phyloP scores from a whole-genome alignment of 2,888 invertebrate species.

The Tenodera sinensis region DNA sequence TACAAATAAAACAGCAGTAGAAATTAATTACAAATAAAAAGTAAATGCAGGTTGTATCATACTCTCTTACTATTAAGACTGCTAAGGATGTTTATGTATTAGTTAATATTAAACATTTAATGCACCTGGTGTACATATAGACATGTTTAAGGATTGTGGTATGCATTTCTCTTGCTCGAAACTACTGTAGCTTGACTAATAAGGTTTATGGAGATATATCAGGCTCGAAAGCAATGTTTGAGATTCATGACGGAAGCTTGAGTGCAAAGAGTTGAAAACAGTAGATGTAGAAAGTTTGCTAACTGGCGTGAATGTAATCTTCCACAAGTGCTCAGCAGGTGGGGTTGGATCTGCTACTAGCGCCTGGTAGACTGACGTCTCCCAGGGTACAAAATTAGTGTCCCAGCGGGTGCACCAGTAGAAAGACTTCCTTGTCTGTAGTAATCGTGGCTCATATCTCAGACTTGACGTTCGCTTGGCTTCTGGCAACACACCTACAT shows the following conservation, averaged over 20 bases:
- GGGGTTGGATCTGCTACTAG: neutral
- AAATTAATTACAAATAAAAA: too few relatives aligned
- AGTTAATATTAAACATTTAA: too few relatives aligned
- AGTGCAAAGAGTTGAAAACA: neutral
- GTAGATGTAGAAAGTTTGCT: neutral
- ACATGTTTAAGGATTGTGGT: too few relatives aligned
- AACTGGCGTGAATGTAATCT: neutral
- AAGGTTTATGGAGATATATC: too few relatives aligned
- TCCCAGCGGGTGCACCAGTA: neutral
- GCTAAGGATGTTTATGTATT: too few relatives aligned
- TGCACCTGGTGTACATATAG: too few relatives aligned
- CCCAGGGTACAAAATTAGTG: neutral
- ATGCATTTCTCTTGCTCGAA: too few relatives aligned
- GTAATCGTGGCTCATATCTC: neutral
- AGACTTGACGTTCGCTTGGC: neutral
- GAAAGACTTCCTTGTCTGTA: neutral
- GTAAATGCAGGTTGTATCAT: too few relatives aligned
- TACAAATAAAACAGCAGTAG: too few relatives aligned
- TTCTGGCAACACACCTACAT: neutral
- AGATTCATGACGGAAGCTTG: neutral
- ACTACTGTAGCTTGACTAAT: too few relatives aligned
- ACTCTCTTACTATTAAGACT: too few relatives aligned
- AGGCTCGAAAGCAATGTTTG: too few relatives aligned
- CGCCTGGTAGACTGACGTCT: neutral
- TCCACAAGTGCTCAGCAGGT: neutral